These are phyloP conservation scores for Cassiopea andromeda DNA, from an alignment of 30 jellyfish, hydroid and myxozoan species.

Conservation along the genomic window DNA sequence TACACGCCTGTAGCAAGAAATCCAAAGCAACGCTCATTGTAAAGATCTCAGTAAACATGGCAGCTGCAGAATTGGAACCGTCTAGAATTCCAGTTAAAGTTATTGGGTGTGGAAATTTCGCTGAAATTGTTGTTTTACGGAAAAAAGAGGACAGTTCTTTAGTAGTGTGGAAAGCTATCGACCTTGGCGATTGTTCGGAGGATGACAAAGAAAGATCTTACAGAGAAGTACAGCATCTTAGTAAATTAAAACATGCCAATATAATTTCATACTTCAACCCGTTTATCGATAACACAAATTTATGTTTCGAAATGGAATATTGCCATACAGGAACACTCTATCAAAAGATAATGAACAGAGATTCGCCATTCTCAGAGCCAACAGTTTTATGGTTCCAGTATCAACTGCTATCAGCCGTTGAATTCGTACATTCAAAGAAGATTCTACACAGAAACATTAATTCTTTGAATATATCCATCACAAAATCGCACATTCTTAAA, in stretches of 20 bases:
- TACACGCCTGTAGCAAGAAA: background rate
- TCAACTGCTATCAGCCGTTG: conserved; percentile 90
- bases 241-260: conserved; percentile 80
- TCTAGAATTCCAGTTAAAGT: conserved; percentile 77
- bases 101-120: conserved; percentile 91
- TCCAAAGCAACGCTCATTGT: no score
- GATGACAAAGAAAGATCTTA: conserved; percentile 79
- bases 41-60: conserved; percentile 1
- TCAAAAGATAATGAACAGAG: conserved; percentile 76
- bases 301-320: conserved; percentile 91
- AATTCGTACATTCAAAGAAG: conserved; percentile 74
- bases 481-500: conserved; percentile 79
- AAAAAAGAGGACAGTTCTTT: conserved; percentile 82
- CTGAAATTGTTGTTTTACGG: conserved; percentile 87
- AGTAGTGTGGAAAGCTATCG: conserved; percentile 91
- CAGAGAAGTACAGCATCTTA: conserved; percentile 80
- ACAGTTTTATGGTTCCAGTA: conserved; percentile 74
- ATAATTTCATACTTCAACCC: conserved; percentile 78
- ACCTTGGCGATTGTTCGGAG: conserved; percentile 83
- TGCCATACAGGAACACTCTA: conserved; percentile 90
- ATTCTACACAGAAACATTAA: conserved; percentile 89
- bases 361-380: conserved; percentile 61
- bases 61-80: conserved; percentile 47
- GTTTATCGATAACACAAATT: conserved; percentile 84
- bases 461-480: conserved; percentile 81